Evolutionary conservation across 2,113 vertebrate genomes (phyloP), one percentile per base, ranked within the genome.

Genomic region (Chaetorhynchus papuensis): DNA sequence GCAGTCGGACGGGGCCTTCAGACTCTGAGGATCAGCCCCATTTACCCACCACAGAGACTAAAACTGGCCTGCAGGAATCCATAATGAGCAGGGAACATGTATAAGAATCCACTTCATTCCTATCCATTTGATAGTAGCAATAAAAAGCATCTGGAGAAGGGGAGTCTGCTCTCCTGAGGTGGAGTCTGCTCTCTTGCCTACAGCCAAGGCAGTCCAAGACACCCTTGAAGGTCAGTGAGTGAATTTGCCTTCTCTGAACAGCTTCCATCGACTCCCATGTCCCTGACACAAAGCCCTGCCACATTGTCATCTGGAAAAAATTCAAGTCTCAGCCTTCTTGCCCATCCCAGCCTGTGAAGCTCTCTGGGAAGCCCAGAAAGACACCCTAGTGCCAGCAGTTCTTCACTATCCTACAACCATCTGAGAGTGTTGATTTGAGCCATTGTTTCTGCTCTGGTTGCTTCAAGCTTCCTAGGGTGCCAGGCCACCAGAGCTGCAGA

Each of bases 61-160:
- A 83, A 85, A 61, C 18, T 27, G 20, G 22, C 64, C 50, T 87
- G 53, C 26, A 78, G 42, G 72, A 91, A 89, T 59, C 54, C 37
- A 72, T n/a, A 56, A 76, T 18, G 59, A 90, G 42, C 37, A 69
- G 24, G 31, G 83, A 92, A 74, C 0, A 2, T 0, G 0, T 26
- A 1, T 28, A 57, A 83, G 63, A 90, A 91, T 45, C n/a, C 1
- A 6, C 41, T 47, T 86, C 47, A 77, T 65, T 60, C 61, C 27
- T 28, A 15, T 18, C 44, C 68, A 61, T 50, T 78, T 78, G 18
- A 85, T 76, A 68, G 31, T 6, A 69, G 70, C 78, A 85, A 69
- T 65, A 82, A 91, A 93, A 95, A 90, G n/a, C 82, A 90, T 18
- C 49, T 79, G 66, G 45, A 82, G 42, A 80, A 83, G 19, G 5